phyloP scores from a whole-genome alignment of 1,140 invertebrate species.

The silkworm (Bombyx mori) region DNA sequence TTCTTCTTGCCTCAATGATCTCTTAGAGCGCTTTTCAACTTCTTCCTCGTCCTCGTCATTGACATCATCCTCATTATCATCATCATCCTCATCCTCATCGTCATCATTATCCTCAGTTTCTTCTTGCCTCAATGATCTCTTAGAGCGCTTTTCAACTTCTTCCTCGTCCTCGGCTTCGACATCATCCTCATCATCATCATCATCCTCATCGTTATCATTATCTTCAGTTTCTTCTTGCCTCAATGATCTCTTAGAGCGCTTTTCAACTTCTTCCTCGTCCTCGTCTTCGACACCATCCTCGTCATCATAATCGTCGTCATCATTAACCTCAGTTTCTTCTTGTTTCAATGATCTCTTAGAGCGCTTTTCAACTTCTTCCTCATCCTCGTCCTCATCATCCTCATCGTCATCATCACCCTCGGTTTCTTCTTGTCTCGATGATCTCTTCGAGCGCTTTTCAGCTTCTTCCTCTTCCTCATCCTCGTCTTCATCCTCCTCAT shows the following conservation, averaged over 20 bases:
- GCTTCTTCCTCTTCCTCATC: conserved; percentile 9
- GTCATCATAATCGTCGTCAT: conserved; percentile 2
- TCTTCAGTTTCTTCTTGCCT: conserved; percentile 12
- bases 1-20: conserved; percentile 3
- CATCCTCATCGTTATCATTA: conserved; percentile 11
- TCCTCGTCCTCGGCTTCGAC: conserved; percentile 12
- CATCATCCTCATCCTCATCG: conserved; percentile 9
- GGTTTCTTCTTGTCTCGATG: conserved; percentile 12
- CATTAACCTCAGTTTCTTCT: conserved; percentile 8
- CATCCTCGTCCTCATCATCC: conserved; percentile 11
- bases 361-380: background rate
- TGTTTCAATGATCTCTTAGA: conserved; percentile 10
- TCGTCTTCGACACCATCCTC: conserved; percentile 7
- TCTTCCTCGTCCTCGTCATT: conserved; percentile 14
- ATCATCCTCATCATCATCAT: conserved; percentile 16
- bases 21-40: conserved; percentile 2
- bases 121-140: conserved; percentile 7
- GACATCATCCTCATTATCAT: conserved; percentile 16
- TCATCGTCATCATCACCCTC: conserved; percentile 14
- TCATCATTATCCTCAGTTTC: conserved; percentile 14
- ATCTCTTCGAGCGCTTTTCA: conserved; percentile 1
- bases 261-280: conserved; percentile 4
- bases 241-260: background rate
- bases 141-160: conserved; percentile 9
- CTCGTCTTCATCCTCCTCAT: background rate